Evolutionary conservation across 2,113 vertebrate genomes (phyloP).

Genomic region (Solea solea): DNA sequence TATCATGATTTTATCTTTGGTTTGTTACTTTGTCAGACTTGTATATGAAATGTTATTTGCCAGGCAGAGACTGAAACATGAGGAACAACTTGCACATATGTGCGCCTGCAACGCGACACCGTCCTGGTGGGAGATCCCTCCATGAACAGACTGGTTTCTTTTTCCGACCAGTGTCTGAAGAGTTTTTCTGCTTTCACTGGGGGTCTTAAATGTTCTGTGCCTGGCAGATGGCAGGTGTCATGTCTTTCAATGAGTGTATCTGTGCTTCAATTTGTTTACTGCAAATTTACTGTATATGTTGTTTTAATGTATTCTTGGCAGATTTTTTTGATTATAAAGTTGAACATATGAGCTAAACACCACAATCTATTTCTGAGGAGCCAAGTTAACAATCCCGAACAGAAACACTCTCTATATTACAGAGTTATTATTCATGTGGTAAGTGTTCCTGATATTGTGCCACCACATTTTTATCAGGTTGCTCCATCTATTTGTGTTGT

Average conservation of each 20-base stretch:
- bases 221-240: neutral
- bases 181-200: constrained; percentile 11
- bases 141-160: constrained; percentile 3
- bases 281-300: too few relatives aligned
- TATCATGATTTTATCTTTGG: too few relatives aligned
- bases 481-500: constrained; percentile 14
- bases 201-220: constrained; percentile 2
- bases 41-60: too few relatives aligned
- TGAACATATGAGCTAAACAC: too few relatives aligned
- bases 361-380: too few relatives aligned
- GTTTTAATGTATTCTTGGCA: too few relatives aligned
- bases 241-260: neutral
- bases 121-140: constrained; percentile 13
- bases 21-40: too few relatives aligned
- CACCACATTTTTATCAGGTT: neutral
- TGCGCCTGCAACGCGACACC: constrained; percentile 31
- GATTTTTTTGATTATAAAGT: too few relatives aligned
- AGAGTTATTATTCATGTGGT: too few relatives aligned
- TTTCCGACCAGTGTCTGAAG: constrained; percentile 2
- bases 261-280: neutral
- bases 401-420: too few relatives aligned
- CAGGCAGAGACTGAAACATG: constrained; percentile 32
- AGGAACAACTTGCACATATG: constrained; percentile 33
- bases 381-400: too few relatives aligned
- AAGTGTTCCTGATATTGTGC: constrained; percentile 10